phyloP scores from a whole-genome alignment of 2,113 vertebrate species.

The Perca schrenkii region DNA sequence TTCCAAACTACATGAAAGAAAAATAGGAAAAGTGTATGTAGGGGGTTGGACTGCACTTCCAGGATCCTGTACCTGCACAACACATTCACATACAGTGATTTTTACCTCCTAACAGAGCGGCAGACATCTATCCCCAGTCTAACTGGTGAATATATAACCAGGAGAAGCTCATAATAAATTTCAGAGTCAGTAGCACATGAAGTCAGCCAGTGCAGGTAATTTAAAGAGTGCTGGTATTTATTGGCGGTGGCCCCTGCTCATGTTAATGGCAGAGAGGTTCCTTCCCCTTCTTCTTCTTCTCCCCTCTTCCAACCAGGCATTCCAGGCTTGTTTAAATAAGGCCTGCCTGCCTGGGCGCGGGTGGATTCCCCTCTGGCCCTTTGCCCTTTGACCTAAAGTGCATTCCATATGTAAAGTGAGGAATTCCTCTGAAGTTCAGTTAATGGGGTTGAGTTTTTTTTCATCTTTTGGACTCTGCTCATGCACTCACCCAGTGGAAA shows the following conservation, averaged over 20 bases:
- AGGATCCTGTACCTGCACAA: slow-evolving; percentile 1
- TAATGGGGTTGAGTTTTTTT: slow-evolving; percentile 75
- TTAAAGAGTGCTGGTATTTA: slow-evolving; percentile 75
- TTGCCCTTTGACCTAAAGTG: slow-evolving; percentile 91
- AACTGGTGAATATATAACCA: slow-evolving; percentile 31
- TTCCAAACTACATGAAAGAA: not conserved
- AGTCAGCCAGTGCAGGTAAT: slow-evolving; percentile 62
- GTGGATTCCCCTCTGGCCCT: slow-evolving; percentile 90
- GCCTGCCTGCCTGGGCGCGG: slow-evolving; percentile 85
- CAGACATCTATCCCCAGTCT: not conserved
- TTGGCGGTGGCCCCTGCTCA: slow-evolving; percentile 66
- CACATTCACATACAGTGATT: not conserved
- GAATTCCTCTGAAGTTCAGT: slow-evolving; percentile 88
- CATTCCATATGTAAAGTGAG: slow-evolving; percentile 88
- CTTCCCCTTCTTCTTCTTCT: slow-evolving; percentile 57
- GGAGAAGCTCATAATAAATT: slow-evolving; percentile 53
- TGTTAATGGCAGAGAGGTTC: slow-evolving; percentile 69
- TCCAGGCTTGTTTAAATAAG: slow-evolving; percentile 93
- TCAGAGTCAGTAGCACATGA: slow-evolving; percentile 68
- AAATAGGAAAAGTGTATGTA: not conserved
- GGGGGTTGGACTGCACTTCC: slow-evolving; percentile 11
- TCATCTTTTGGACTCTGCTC: slow-evolving; percentile 73
- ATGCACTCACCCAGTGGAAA: slow-evolving; percentile 41
- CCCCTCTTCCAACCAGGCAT: slow-evolving; percentile 82
- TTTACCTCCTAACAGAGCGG: slow-evolving; percentile 19